Base-by-base conservation (phyloP, 1,140 invertebrate species). In the Heliothis virescens region DNA sequence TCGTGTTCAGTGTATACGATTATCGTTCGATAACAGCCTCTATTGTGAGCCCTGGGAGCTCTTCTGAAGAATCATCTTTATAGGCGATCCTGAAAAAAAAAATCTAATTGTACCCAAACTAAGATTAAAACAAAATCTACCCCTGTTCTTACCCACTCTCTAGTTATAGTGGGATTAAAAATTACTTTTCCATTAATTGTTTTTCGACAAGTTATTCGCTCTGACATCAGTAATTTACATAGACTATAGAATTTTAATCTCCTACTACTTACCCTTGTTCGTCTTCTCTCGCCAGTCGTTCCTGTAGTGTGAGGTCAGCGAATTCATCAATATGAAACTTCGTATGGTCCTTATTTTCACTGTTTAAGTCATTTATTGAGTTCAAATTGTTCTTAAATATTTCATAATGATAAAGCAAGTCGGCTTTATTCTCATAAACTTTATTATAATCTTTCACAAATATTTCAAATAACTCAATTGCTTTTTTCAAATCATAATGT, bases 381-480 rank as follows among this genome's bases (percentile, higher is more conserved):
- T 48, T 41, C 26, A 82, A 41, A 48, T 41, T 62, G 1, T 55
- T 26, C 47, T 63, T 48, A 48, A 82, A 82, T 3, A 55, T 55
- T 16, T 73, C 53, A n/a, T 73, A 82, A 16, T 82, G 81, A 16
- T 55, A 15, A 7, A 55, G 9, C 16, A 29, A n/a, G 13, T 82
- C 81, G 0, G 60, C 53, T 2, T 18, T 47, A 67, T 82, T 55
- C 1, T 71, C 62, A 47, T 82, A 82, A 1, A 60, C 15, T 21
- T 73, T 71, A 10, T 76, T 52, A 47, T 75, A 75, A 4, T 82
- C 81, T 13, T 75, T 52, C 10, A 82, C 29, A 47, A 60, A 82
- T 53, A 74, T 75, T 0, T 52, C 41, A 53, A 82, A 82, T 26
- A 82, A 15, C 41, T 48, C 13, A 12, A 55, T 57, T 9, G 63